Percentiles rank a stretch among this genome's conserved stretches.
Evolutionary conservation across 2,113 vertebrate genomes (phyloP).

Genomic region (Capreolus pygargus): DNA sequence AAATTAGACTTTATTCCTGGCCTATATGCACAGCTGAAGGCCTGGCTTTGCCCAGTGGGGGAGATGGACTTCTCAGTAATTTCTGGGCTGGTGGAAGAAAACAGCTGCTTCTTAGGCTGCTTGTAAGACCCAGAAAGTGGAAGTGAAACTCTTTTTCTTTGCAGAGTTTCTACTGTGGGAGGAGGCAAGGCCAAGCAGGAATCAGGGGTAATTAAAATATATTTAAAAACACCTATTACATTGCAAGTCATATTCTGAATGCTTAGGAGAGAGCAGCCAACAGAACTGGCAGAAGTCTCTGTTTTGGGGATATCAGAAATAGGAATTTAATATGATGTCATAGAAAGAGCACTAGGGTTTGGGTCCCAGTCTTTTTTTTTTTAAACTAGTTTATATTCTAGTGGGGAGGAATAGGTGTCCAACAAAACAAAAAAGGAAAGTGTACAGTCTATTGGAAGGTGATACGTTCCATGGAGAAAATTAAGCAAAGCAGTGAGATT

Average conservation of each 20-base stretch:
- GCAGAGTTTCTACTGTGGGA: not conserved
- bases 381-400: not conserved
- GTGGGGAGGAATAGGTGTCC: not conserved
- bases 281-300: not conserved
- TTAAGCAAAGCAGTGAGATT: not conserved
- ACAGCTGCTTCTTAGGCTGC: not conserved
- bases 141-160: not conserved
- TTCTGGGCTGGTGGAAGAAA: not conserved
- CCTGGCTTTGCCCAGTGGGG: not conserved
- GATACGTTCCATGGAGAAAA: not conserved
- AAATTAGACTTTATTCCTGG: not conserved
- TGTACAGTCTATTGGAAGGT: not conserved
- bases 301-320: not conserved
- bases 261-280: not conserved
- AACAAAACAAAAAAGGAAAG: not conserved
- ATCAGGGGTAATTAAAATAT: no score
- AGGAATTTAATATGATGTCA: not conserved
- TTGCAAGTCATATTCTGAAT: not conserved
- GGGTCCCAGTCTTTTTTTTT: not conserved
- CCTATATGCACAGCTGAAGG: not conserved
- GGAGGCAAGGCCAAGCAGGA: not conserved
- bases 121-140: not conserved
- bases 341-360: not conserved
- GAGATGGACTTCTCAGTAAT: not conserved
- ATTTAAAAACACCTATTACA: not conserved